A percentile compares a stretch with the other conserved stretches of the same genome.
Conservation (phyloP, 1,140 invertebrate species). For the Aphelenchoides fujianensis region DNA sequence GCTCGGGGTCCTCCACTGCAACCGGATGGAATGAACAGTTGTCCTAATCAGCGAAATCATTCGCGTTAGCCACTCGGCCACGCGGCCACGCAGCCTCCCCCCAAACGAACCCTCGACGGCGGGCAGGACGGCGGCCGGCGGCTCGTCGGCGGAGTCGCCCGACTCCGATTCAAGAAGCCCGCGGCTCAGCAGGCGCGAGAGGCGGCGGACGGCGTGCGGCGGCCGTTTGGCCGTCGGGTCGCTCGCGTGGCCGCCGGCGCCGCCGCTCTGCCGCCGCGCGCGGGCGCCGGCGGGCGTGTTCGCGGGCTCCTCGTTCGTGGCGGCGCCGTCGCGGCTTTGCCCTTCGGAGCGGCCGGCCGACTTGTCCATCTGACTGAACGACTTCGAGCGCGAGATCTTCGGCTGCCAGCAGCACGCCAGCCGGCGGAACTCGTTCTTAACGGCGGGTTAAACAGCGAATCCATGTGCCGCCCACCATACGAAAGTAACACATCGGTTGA, state of each 20-base stretch:
- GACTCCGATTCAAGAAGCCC: slow-evolving; percentile 13
- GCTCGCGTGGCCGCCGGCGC: not conserved
- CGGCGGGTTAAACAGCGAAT: too few relatives aligned
- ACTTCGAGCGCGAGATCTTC: slow-evolving; percentile 38
- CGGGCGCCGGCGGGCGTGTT: slow-evolving; percentile 27
- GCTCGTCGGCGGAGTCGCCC: not conserved
- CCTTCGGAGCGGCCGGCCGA: slow-evolving; percentile 34
- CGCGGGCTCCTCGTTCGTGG: not conserved
- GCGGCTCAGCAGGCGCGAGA: slow-evolving; percentile 9
- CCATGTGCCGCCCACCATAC: too few relatives aligned
- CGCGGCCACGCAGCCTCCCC: too few relatives aligned
- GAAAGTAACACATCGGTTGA: slow-evolving; percentile 59
- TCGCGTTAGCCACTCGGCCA: too few relatives aligned
- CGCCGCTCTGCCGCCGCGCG: not conserved
- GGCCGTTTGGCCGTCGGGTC: slow-evolving; percentile 7
- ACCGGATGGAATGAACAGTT: too few relatives aligned
- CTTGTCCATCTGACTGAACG: slow-evolving; percentile 48
- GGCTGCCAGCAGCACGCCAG: slow-evolving; percentile 37
- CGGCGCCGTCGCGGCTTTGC: not conserved
- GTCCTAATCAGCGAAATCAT: too few relatives aligned
- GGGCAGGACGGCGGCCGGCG: not conserved
- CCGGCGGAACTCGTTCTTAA: too few relatives aligned
- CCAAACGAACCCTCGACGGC: too few relatives aligned
- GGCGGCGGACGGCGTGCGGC: not conserved
- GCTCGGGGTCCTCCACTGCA: slow-evolving; percentile 5